Percentiles rank a stretch among this genome's conserved stretches.
phyloP scores from a whole-genome alignment of 2,888 invertebrate genomes.

The Clitarchus hookeri region DNA sequence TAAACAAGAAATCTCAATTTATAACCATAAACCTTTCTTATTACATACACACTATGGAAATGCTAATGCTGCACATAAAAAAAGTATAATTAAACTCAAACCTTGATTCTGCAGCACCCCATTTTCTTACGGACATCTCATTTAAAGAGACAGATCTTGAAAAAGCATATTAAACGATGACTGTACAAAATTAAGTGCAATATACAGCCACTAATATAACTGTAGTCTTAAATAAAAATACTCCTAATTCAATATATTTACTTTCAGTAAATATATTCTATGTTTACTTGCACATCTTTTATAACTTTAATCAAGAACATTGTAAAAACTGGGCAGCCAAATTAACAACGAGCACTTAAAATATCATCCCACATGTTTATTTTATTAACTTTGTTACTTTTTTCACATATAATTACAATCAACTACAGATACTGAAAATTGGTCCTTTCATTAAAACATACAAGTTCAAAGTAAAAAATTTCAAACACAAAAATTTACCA shows the following conservation, averaged over 20 bases:
- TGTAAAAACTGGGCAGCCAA: not conserved
- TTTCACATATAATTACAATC: not conserved
- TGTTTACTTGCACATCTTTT: not conserved
- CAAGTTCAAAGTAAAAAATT: no score
- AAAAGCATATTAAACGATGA: not conserved
- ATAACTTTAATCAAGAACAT: not conserved
- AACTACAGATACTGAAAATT: not conserved
- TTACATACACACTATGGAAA: no score
- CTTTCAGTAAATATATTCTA: not conserved
- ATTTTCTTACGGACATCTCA: no score
- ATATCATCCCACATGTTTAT: not conserved
- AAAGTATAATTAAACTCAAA: no score
- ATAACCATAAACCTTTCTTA: no score
- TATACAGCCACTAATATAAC: slow-evolving; percentile 16
- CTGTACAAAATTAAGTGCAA: not conserved
- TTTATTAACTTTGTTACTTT: not conserved
- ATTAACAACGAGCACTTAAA: not conserved
- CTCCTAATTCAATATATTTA: not conserved
- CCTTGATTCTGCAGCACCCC: no score
- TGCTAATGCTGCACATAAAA: no score
- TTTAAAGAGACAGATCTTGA: no score
- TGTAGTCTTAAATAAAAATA: not conserved
- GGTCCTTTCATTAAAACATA: no score
- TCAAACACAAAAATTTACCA: no score
- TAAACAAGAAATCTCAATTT: not conserved